Evolutionary conservation across 2,888 invertebrate species (phyloP).

Genomic region (Cataglyphis cursor): DNA sequence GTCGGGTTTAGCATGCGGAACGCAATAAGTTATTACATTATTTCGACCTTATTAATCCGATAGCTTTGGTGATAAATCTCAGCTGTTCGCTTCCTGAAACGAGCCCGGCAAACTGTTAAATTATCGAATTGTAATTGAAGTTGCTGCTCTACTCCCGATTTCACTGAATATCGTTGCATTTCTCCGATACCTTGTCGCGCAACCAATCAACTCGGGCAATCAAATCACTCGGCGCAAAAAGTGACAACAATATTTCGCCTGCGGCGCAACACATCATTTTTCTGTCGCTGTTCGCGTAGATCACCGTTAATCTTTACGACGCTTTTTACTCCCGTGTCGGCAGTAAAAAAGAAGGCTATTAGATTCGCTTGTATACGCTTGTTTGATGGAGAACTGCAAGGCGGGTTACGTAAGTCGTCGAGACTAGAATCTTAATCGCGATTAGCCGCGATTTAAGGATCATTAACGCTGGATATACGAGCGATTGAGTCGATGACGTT

Average conservation of each 20-base stretch:
- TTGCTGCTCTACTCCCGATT: conserved; percentile 25
- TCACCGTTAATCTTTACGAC: conserved; percentile 8
- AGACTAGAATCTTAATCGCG: conserved; percentile 51
- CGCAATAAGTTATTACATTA: conserved; percentile 34
- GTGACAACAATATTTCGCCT: conserved; percentile 24
- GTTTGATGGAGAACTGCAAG: conserved; percentile 6
- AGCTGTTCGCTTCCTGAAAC: conserved; percentile 19
- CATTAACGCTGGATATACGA: conserved; percentile 32
- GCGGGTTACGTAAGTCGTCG: conserved; percentile 39
- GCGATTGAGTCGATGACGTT: conserved; percentile 42
- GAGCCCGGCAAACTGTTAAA: conserved; percentile 1
- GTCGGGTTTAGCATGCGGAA: conserved; percentile 34
- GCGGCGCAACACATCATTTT: conserved; percentile 32
- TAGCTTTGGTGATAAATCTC: conserved; percentile 22
- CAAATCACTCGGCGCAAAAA: conserved; percentile 30
- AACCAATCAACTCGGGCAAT: conserved; percentile 32
- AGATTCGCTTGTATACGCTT: not conserved
- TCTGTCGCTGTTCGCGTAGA: conserved; percentile 3
- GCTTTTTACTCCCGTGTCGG: not conserved
- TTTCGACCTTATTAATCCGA: conserved; percentile 40
- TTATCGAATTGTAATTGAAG: conserved; percentile 33
- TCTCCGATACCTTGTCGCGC: conserved; percentile 35
- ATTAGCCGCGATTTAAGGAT: conserved; percentile 54
- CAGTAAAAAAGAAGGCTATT: conserved; percentile 18
- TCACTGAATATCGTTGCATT: conserved; percentile 15